A percentile compares a stretch with the other conserved stretches of the same genome.
phyloP scores from a whole-genome alignment of 2,888 invertebrate genomes.

The Stenichneumon culpator region DNA sequence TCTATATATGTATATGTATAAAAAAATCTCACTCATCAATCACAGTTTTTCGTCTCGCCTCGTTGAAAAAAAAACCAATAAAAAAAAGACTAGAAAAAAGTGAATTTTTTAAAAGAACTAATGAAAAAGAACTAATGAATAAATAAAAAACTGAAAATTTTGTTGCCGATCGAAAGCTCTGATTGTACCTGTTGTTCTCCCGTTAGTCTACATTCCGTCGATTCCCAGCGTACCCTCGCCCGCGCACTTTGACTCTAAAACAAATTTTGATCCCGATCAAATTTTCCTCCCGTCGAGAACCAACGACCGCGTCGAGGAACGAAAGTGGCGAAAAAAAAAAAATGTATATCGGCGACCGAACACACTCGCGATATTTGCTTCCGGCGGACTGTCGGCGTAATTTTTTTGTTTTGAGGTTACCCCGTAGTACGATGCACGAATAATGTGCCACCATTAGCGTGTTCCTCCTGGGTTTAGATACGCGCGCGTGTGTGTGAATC shows the following conservation, averaged over 20 bases:
- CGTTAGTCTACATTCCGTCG: conserved; percentile 2
- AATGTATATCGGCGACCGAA: not conserved
- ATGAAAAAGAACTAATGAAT: not conserved
- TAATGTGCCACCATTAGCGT: conserved; percentile 24
- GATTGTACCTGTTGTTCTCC: conserved; percentile 16
- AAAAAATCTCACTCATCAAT: too few species aligned
- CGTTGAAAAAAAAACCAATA: too few species aligned
- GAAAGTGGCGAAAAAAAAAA: not conserved
- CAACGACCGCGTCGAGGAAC: not conserved
- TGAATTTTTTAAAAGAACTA: not conserved
- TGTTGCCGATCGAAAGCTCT: not conserved
- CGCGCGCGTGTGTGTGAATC: conserved; percentile 5
- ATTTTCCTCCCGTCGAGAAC: not conserved
- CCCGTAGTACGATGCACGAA: conserved; percentile 22
- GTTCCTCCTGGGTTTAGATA: conserved; percentile 26
- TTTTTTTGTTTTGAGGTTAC: conserved; percentile 5
- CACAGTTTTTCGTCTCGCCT: too few species aligned
- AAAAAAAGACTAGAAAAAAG: not conserved
- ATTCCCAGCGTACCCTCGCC: conserved; percentile 6
- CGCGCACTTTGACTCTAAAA: not conserved
- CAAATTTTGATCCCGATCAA: conserved; percentile 6
- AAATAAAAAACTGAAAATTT: not conserved
- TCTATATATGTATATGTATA: too few species aligned
- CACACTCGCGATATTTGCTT: not conserved
- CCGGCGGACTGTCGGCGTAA: conserved; percentile 14